Evolutionary conservation across 2,113 vertebrate genomes (phyloP).

Genomic region (Paralichthys olivaceus): DNA sequence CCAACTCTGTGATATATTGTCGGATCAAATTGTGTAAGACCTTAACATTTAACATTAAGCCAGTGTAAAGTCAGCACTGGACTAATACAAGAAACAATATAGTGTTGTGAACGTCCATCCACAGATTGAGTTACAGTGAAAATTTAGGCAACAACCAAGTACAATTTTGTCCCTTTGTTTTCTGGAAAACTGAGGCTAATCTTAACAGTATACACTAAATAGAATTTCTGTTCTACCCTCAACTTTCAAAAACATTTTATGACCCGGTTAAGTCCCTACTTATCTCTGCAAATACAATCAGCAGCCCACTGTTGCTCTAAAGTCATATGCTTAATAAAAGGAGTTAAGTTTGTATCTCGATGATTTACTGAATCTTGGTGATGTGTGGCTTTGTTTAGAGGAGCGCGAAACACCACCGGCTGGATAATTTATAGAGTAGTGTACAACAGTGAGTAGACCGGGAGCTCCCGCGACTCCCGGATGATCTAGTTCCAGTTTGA

Average conservation of each 20-base stretch:
- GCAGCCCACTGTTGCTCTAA: background rate
- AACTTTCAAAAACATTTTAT: background rate
- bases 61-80: too few relatives aligned
- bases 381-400: conserved; percentile 52
- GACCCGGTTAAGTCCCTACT: conserved; percentile 7
- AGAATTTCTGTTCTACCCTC: background rate
- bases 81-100: too few relatives aligned
- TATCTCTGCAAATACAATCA: conserved; percentile 15
- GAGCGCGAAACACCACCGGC: conserved; percentile 28
- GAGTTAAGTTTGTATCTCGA: conserved; percentile 1
- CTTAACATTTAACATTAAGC: too few relatives aligned
- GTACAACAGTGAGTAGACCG: conserved; percentile 42
- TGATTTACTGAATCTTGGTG: conserved; percentile 32
- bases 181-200: background rate
- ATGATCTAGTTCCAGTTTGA: conserved; percentile 74
- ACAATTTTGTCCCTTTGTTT: too few relatives aligned
- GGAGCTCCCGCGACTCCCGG: conserved; percentile 38
- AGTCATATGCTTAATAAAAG: conserved; percentile 16
- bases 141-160: too few relatives aligned
- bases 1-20: too few relatives aligned
- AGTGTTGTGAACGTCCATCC: too few relatives aligned
- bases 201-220: background rate
- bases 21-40: too few relatives aligned
- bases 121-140: too few relatives aligned
- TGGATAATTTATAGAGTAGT: conserved; percentile 54